A percentile compares a stretch with the other conserved stretches of the same genome.
Evolutionary conservation across 2,797 vertebrate species (phyloP).

Genomic region (Cygnus olor): DNA sequence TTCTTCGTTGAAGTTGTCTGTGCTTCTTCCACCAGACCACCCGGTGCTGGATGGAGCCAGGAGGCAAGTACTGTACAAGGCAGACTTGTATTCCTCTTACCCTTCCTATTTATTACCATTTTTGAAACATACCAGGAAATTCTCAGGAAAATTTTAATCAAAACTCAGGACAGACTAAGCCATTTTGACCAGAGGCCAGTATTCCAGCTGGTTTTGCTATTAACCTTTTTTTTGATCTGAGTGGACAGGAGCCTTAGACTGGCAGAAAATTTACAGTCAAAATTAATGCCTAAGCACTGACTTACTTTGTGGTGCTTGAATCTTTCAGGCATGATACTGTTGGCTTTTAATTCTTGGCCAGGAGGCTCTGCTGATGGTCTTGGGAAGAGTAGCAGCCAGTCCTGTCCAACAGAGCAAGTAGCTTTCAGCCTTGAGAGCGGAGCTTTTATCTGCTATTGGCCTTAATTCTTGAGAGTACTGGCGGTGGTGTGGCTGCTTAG

Average conservation of each 20-base stretch:
- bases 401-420: background rate
- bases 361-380: background rate
- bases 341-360: background rate
- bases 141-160: background rate
- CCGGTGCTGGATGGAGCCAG: background rate
- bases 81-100: background rate
- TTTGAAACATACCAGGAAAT: background rate
- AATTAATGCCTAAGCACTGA: background rate
- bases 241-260: background rate
- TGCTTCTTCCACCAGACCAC: background rate
- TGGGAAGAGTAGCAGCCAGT: background rate
- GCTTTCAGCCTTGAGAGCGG: background rate
- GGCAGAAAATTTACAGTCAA: background rate
- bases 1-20: background rate
- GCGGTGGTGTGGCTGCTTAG: background rate
- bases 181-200: background rate
- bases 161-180: background rate
- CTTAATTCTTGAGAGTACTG: background rate
- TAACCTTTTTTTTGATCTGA: background rate
- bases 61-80: background rate
- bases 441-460: background rate
- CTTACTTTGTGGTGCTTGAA: background rate
- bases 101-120: background rate
- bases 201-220: background rate
- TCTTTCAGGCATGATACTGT: background rate